Percentiles rank a stretch among this genome's conserved stretches.
Evolutionary conservation across 2,888 invertebrate genomes (phyloP).

Genomic region (Luffia ferchaultella): DNA sequence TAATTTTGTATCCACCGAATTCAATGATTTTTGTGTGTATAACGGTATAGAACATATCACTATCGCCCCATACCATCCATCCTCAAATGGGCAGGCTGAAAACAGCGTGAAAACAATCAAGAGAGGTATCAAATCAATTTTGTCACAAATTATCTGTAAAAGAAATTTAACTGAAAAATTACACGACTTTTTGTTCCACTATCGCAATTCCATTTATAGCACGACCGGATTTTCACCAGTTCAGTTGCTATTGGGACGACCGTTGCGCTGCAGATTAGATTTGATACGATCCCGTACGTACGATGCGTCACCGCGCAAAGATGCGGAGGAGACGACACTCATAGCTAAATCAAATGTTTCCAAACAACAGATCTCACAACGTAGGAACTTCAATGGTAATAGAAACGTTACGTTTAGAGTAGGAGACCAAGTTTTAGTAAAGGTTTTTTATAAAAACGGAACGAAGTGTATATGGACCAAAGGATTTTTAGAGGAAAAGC

Average conservation of each 20-base stretch:
- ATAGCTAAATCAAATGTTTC: neutral
- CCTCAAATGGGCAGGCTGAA: conserved; percentile 14
- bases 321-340: neutral
- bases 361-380: neutral
- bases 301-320: neutral
- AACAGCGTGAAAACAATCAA: conserved; percentile 15
- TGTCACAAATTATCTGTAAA: neutral
- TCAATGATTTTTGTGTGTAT: conserved; percentile 7
- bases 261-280: too few relatives aligned
- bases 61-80: conserved; percentile 11
- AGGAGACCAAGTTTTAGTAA: neutral
- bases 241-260: too few relatives aligned
- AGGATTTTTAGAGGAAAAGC: too few relatives aligned
- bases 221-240: too few relatives aligned
- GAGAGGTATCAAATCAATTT: conserved; percentile 11
- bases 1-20: conserved; percentile 9
- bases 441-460: neutral
- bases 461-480: neutral
- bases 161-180: conserved; percentile 7
- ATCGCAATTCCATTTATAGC: too few relatives aligned
- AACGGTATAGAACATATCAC: conserved; percentile 13
- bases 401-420: neutral
- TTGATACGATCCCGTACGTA: too few relatives aligned
- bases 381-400: neutral
- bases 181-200: conserved; percentile 11